Evolutionary conservation across 2,888 invertebrate species (phyloP), one percentile per base, ranked within the genome.

Genomic region (Rhagium mordax): DNA sequence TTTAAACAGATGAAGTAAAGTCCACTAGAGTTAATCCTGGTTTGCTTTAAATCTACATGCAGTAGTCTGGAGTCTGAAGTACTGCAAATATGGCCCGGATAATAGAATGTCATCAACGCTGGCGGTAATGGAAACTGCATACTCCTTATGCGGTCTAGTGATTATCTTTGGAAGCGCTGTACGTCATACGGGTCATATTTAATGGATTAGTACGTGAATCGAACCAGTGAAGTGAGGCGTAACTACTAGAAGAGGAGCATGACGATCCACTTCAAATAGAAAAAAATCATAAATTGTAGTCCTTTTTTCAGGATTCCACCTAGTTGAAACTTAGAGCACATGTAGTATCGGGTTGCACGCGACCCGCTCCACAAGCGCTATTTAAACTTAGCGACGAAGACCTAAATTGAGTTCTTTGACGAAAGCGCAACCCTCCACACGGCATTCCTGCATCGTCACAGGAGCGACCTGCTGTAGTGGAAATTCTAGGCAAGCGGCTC

Each of bases 171-270:
- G 62, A 67, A 74, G 61, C 64, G 71, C 64, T 74, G 66, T 55
- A 57, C 55, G 60, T 71, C 66, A 55, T 68, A 68, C 57, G 41
- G 67, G 71, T 59, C 59, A 51, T 55, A 49, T 66, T 62, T 20
- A 71, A 71, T 67, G 75, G 70, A 75, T 77, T 75, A 74, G 64
- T 77, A 67, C 71, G 68, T 75, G 49, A 62, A 68, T 62, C 21
- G 33, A 75, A 65, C 66, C 68, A 59, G 68, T 7, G 70, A 70
- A 49, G 1, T 29, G 33, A 2, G 13, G 13, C 2, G 24, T 24
- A 24, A 24, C 6, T 24, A 24, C 24, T n/a, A n/a, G n/a, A n/a
- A n/a, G n/a, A n/a, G n/a, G n/a, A n/a, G n/a, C n/a, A n/a, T n/a
- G n/a, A n/a, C n/a, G n/a, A n/a, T n/a, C n/a, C n/a, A n/a, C n/a